Conservation (phyloP, 1,140 invertebrate genomes). For the Pararge aegeria region DNA sequence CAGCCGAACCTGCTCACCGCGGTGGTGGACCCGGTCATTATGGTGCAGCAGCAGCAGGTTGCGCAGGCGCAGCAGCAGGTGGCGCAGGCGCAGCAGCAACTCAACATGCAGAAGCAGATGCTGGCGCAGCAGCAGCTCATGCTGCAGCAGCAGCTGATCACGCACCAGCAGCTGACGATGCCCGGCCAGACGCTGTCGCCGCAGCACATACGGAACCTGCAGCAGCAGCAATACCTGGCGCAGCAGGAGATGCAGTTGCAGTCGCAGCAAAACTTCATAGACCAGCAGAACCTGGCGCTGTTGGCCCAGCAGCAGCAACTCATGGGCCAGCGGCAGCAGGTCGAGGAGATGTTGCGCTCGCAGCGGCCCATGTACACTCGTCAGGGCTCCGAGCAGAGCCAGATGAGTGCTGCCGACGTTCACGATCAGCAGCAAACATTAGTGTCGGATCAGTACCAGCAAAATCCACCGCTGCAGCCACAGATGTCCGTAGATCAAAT, state of each 20-base stretch:
- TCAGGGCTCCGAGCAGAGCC: conserved; percentile 68
- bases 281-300: conserved; percentile 67
- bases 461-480: conserved; percentile 58
- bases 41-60: conserved; percentile 65
- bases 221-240: conserved; percentile 74
- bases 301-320: conserved; percentile 77
- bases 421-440: conserved; percentile 60
- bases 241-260: conserved; percentile 74
- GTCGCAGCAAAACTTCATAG: conserved; percentile 69
- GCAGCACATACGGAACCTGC: conserved; percentile 72
- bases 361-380: conserved; percentile 67
- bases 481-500: conserved; percentile 68
- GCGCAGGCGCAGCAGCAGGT: conserved; percentile 72
- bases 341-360: conserved; percentile 64
- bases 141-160: conserved; percentile 68
- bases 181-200: conserved; percentile 76
- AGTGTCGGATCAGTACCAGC: conserved; percentile 68
- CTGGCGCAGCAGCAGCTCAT: conserved; percentile 71
- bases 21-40: conserved; percentile 54
- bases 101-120: conserved; percentile 71
- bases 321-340: conserved; percentile 78
- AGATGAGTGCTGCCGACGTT: conserved; percentile 56
- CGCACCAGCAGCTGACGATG: conserved; percentile 67
- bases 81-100: conserved; percentile 65
- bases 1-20: conserved; percentile 51